Percentiles rank a stretch among this genome's conserved stretches.
phyloP scores from a whole-genome alignment of 1,140 invertebrate genomes.

The Pachyrhynchus sulphureomaculatus region DNA sequence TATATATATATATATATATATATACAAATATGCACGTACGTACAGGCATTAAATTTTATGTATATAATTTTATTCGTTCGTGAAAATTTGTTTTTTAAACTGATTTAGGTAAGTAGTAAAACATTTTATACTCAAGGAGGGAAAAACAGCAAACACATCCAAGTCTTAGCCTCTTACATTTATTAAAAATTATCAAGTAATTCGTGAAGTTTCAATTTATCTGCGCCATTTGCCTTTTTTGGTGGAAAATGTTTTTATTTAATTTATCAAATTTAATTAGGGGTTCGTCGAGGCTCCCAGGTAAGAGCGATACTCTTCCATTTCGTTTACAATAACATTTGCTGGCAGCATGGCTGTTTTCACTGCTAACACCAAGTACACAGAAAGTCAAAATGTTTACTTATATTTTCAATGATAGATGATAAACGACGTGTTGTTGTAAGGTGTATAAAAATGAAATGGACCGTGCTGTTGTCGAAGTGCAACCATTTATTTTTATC shows the following conservation, averaged over 20 bases:
- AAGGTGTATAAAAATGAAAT: slow-evolving; percentile 18
- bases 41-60: too few relatives aligned
- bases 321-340: slow-evolving; percentile 24
- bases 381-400: slow-evolving; percentile 44
- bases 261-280: slow-evolving; percentile 27
- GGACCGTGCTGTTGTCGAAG: neutral
- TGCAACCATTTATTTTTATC: slow-evolving; percentile 1
- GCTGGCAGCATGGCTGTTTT: slow-evolving; percentile 34
- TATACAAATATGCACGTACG: too few relatives aligned
- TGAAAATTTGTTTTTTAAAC: too few relatives aligned
- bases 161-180: too few relatives aligned
- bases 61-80: too few relatives aligned
- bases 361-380: slow-evolving; percentile 40
- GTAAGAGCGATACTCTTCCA: slow-evolving; percentile 17
- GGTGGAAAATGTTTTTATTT: slow-evolving; percentile 18
- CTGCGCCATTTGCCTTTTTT: too few relatives aligned
- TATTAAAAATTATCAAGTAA: too few relatives aligned
- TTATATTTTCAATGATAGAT: slow-evolving; percentile 47
- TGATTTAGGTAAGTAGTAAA: too few relatives aligned
- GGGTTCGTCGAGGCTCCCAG: neutral
- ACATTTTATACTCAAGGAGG: too few relatives aligned
- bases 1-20: too few relatives aligned
- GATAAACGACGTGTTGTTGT: slow-evolving; percentile 42
- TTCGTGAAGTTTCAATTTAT: too few relatives aligned
- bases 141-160: too few relatives aligned